These are phyloP conservation scores for Stegostoma tigrinum DNA, from an alignment of 2,113 vertebrate genomes.

Conservation along the genomic window DNA sequence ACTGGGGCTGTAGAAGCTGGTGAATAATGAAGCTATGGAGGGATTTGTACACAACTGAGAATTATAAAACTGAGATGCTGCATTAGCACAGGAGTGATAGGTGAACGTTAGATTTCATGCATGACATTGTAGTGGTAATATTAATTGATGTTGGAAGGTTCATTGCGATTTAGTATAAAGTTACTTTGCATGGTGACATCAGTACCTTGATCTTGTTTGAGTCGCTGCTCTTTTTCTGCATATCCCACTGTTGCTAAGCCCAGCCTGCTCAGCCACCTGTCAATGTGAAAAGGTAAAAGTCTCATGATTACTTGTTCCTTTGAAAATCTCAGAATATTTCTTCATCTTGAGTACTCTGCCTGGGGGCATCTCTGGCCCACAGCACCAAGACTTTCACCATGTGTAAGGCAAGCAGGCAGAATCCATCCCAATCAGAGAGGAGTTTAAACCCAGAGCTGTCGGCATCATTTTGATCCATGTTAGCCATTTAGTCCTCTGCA, in stretches of 20 bases:
- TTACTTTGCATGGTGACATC: not conserved
- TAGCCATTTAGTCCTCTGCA: no score
- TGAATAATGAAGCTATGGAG: not conserved
- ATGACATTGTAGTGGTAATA: no score
- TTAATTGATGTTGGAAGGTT: not conserved
- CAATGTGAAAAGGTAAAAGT: conserved; percentile 48
- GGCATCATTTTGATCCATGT: no score
- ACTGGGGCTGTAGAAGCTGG: not conserved
- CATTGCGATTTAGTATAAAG: not conserved
- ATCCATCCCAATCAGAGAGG: no score
- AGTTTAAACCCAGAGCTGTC: no score
- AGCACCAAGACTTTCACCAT: no score
- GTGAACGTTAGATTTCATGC: not conserved
- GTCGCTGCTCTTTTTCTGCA: conserved; percentile 80
- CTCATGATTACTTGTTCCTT: not conserved
- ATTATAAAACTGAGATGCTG: not conserved
- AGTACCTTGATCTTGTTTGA: conserved; percentile 89
- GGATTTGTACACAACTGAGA: not conserved
- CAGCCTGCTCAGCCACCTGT: conserved; percentile 94
- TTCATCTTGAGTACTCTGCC: no score
- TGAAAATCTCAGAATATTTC: not conserved
- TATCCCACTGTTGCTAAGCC: conserved; percentile 87
- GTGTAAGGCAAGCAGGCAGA: no score
- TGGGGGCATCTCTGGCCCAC: no score
- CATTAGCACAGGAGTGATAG: not conserved